Conservation (phyloP, 2,797 vertebrate species). For the Molossus alvarezi region DNA sequence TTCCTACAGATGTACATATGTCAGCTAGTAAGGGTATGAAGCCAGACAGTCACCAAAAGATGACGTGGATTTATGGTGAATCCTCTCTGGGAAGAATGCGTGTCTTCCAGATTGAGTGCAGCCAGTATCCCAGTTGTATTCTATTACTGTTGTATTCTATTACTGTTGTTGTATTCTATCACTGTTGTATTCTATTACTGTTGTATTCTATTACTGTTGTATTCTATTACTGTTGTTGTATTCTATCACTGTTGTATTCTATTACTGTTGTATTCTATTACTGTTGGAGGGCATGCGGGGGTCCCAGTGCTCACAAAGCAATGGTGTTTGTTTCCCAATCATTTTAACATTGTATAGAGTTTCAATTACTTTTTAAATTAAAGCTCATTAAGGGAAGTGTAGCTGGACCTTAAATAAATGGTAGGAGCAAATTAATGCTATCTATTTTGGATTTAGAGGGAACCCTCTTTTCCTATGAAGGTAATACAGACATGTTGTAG, state of each 20-base stretch:
- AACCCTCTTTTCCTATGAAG: neutral
- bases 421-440: neutral
- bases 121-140: neutral
- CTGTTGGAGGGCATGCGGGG: neutral
- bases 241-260: no score
- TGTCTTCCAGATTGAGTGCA: neutral
- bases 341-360: neutral
- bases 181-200: neutral
- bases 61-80: neutral
- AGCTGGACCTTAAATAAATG: neutral
- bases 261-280: neutral
- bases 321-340: constrained; percentile 31
- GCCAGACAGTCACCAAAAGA: neutral
- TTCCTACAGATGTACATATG: constrained; percentile 15
- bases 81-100: constrained; percentile 2
- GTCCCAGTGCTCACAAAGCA: neutral
- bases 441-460: neutral
- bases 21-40: neutral
- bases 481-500: neutral
- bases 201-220: neutral
- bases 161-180: no score
- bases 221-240: no score
- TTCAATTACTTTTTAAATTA: constrained; percentile 34
- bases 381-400: constrained; percentile 35
- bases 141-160: neutral